These are phyloP conservation scores for Ispidina picta DNA, from an alignment of 2,797 vertebrate species.

Conservation along the genomic window DNA sequence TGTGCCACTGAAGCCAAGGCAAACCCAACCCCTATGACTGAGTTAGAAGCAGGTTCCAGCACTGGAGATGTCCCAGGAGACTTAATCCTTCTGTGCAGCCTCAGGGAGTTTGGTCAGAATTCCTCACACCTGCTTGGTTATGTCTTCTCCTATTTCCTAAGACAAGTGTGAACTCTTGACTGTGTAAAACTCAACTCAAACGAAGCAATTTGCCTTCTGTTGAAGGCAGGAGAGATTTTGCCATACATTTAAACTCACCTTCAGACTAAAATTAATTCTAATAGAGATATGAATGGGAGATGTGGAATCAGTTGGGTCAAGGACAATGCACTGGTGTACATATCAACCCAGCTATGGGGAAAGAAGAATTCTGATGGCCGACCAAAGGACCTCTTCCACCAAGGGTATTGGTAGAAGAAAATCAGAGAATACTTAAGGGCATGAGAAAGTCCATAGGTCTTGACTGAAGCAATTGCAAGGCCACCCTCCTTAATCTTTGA, in stretches of 20 bases:
- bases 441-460: accelerated
- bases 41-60: background rate
- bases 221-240: background rate
- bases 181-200: background rate
- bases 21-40: accelerated
- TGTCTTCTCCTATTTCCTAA: conserved; percentile 34
- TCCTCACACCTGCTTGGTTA: background rate
- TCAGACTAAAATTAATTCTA: background rate
- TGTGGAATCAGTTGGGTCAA: background rate
- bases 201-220: background rate
- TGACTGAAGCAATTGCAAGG: background rate
- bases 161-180: background rate
- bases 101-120: background rate
- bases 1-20: background rate
- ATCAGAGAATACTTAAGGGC: background rate
- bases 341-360: background rate
- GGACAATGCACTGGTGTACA: background rate
- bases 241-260: background rate
- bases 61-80: background rate
- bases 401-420: background rate
- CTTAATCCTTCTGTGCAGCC: background rate
- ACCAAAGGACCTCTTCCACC: background rate
- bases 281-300: background rate
- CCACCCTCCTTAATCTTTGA: background rate
- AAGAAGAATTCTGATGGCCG: background rate